phyloP scores from a whole-genome alignment of 2,888 invertebrate genomes.

The Dermolepida albohirtum region DNA sequence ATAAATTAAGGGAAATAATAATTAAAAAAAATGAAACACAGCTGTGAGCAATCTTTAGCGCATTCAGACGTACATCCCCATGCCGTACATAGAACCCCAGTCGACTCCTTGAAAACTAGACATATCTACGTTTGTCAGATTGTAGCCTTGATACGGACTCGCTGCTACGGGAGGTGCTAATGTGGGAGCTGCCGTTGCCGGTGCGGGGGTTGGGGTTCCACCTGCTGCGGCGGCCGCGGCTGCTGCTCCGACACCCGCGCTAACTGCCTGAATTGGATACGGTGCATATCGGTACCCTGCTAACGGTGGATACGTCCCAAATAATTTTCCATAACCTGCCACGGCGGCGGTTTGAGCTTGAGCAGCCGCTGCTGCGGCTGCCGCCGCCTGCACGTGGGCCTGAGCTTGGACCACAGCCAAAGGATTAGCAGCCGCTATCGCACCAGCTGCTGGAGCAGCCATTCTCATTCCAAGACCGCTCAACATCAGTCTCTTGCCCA shows the following conservation, averaged over 20 bases:
- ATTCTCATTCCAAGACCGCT: constrained; percentile 78
- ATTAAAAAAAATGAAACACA: constrained; percentile 34
- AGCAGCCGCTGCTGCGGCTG: constrained; percentile 68
- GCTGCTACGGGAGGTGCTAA: constrained; percentile 75
- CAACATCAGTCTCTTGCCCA: constrained; percentile 77
- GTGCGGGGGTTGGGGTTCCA: constrained; percentile 65
- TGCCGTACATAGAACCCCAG: constrained; percentile 92
- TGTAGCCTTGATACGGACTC: constrained; percentile 81
- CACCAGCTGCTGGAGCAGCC: constrained; percentile 69
- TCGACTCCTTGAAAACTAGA: constrained; percentile 92
- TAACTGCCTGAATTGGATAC: constrained; percentile 69
- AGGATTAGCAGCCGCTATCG: constrained; percentile 70
- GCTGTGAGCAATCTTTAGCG: constrained; percentile 52
- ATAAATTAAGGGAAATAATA: constrained; percentile 46
- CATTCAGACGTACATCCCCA: constrained; percentile 89
- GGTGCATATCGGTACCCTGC: constrained; percentile 73
- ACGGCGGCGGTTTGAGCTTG: constrained; percentile 73
- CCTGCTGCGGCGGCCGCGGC: constrained; percentile 65
- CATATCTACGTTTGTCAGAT: constrained; percentile 91
- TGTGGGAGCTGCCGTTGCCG: constrained; percentile 72
- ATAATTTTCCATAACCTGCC: constrained; percentile 75
- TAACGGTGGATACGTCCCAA: constrained; percentile 72
- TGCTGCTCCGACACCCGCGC: constrained; percentile 66
- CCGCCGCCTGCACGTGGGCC: constrained; percentile 61
- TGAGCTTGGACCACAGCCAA: constrained; percentile 69